phyloP scores from a whole-genome alignment of 2,113 vertebrate species.

The Scalopus aquaticus region DNA sequence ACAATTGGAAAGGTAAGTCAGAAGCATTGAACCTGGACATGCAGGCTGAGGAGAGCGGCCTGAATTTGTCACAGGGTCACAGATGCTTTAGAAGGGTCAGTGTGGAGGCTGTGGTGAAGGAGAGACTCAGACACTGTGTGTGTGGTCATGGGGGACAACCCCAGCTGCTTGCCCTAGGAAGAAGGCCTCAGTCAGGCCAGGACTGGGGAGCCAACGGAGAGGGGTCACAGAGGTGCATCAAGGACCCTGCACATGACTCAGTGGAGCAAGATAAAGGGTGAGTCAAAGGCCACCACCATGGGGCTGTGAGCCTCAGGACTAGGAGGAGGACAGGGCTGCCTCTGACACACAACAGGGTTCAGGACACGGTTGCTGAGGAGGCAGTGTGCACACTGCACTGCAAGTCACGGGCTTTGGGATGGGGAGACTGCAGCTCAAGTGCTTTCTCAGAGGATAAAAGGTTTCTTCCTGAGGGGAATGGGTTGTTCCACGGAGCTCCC shows the following conservation, averaged over 20 bases:
- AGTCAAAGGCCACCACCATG: not conserved
- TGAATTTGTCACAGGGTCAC: not conserved
- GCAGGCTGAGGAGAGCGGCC: not conserved
- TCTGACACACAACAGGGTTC: not conserved
- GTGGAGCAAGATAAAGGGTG: not conserved
- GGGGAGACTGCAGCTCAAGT: not conserved
- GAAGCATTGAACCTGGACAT: not conserved
- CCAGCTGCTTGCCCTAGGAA: not conserved
- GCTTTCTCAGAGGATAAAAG: not conserved
- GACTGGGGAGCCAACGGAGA: not conserved
- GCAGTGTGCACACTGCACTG: not conserved
- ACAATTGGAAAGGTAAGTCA: not conserved
- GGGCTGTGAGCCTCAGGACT: fast-evolving
- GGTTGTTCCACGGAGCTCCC: not conserved
- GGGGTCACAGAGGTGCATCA: no score
- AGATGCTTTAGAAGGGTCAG: not conserved
- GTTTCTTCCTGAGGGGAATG: not conserved
- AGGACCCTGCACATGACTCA: no score
- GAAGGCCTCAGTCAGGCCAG: not conserved
- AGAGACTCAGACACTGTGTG: not conserved
- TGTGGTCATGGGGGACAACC: no score
- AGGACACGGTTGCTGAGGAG: not conserved
- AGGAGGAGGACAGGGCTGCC: no score
- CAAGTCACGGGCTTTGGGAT: not conserved
- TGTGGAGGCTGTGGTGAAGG: not conserved